phyloP scores from a whole-genome alignment of 2,888 invertebrate species.

The Drosophila algonquin region DNA sequence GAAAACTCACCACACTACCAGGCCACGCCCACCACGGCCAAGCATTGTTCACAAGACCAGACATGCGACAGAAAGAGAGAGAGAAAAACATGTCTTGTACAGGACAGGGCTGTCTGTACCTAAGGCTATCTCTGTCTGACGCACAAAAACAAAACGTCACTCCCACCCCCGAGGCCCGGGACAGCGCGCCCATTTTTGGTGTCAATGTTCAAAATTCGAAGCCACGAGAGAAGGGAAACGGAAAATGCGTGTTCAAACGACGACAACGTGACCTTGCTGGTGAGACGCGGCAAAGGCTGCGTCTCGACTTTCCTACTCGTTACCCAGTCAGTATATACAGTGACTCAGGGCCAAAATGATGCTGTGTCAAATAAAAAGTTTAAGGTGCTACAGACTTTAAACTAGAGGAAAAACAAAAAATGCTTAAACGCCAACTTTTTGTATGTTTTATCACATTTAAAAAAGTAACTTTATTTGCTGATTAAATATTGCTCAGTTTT shows the following conservation, averaged over 20 bases:
- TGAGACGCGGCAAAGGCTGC: too few relatives aligned
- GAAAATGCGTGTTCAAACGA: not conserved
- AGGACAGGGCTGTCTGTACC: not conserved
- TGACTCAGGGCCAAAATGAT: too few relatives aligned
- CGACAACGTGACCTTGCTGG: too few relatives aligned
- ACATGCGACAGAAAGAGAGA: not conserved
- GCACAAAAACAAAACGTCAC: not conserved
- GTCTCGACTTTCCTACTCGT: too few relatives aligned
- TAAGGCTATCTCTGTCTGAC: not conserved
- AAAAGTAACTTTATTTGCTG: too few relatives aligned
- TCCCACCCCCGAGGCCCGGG: not conserved
- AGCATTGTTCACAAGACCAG: not conserved
- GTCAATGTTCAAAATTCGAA: conserved; percentile 1
- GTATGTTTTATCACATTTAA: too few relatives aligned
- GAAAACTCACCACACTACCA: not conserved
- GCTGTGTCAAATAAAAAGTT: too few relatives aligned
- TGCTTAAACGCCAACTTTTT: too few relatives aligned
- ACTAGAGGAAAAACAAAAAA: too few relatives aligned
- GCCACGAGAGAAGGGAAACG: not conserved
- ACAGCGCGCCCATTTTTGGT: not conserved
- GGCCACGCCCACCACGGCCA: not conserved
- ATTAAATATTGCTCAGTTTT: too few relatives aligned
- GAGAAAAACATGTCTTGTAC: not conserved
- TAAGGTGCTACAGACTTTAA: too few relatives aligned
- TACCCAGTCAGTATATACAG: too few relatives aligned